phyloP scores from a whole-genome alignment of 1,140 invertebrate genomes.

The Mylabris phalerata region DNA sequence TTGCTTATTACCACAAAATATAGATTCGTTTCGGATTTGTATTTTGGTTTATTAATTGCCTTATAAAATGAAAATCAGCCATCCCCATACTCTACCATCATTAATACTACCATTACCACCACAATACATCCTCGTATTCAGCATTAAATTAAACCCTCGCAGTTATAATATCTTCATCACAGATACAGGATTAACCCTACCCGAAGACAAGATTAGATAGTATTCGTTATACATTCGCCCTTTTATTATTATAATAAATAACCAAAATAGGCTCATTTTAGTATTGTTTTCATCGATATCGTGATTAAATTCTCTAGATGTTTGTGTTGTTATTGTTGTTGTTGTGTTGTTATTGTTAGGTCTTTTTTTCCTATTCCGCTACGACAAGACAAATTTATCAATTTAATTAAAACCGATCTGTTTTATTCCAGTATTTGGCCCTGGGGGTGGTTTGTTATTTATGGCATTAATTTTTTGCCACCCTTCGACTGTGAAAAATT shows the following conservation, averaged over 20 bases:
- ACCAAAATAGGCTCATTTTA: no score
- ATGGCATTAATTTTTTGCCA: conserved; percentile 14
- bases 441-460: conserved; percentile 9
- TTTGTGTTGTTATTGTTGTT: no score
- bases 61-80: conserved; percentile 5
- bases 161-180: conserved; percentile 22
- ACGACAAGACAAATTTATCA: conserved; percentile 10
- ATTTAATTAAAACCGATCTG: conserved; percentile 15
- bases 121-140: no score
- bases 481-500: conserved; percentile 12
- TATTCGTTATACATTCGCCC: conserved; percentile 27
- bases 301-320: no score
- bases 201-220: conserved; percentile 20
- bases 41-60: conserved; percentile 20
- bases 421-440: conserved; percentile 1
- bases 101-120: no score
- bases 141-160: no score
- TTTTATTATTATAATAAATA: background rate
- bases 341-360: no score
- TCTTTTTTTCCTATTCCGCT: no score
- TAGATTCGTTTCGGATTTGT: conserved; percentile 21
- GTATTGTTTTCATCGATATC: no score
- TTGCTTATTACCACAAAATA: conserved; percentile 25
- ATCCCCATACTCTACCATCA: no score
- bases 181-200: conserved; percentile 19